These are phyloP conservation scores for Cosmia trapezina DNA, from an alignment of 2,888 invertebrate genomes.

Conservation along the genomic window DNA sequence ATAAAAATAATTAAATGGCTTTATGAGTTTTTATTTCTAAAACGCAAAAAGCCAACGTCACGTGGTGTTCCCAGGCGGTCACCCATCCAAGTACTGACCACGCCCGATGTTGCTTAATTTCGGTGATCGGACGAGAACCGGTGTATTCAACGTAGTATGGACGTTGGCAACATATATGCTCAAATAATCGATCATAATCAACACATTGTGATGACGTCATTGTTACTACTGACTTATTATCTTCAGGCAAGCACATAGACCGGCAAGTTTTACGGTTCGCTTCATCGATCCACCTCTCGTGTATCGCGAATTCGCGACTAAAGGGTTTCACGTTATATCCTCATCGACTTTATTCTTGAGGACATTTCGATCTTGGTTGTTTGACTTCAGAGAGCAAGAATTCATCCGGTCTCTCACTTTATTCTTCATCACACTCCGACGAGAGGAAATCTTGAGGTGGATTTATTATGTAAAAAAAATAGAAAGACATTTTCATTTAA, in stretches of 20 bases:
- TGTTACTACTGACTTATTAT: conserved; percentile 76
- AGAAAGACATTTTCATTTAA: background rate
- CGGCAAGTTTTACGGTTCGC: conserved; percentile 83
- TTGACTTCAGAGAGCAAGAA: conserved; percentile 74
- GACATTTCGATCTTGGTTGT: conserved; percentile 58
- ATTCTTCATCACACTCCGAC: conserved; percentile 72
- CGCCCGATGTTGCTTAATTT: conserved; percentile 80
- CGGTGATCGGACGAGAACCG: conserved; percentile 71
- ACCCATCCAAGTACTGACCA: conserved; percentile 85
- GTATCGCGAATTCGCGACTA: conserved; percentile 88
- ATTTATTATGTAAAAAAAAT: conserved; percentile 65
- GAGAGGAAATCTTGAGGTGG: conserved; percentile 73
- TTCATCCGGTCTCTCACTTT: conserved; percentile 68
- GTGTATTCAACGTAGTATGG: conserved; percentile 87
- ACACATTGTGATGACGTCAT: conserved; percentile 26
- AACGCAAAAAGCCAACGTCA: conserved; percentile 63
- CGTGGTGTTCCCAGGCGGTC: conserved; percentile 84
- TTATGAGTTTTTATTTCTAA: background rate
- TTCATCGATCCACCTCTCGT: conserved; percentile 88
- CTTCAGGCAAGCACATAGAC: conserved; percentile 84
- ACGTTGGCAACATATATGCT: conserved; percentile 63
- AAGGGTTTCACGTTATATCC: conserved; percentile 85
- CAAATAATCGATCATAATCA: background rate
- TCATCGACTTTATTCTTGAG: conserved; percentile 74
- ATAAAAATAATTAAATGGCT: too few species aligned